Percentiles rank a stretch among this genome's conserved stretches.
phyloP scores from a whole-genome alignment of 1,140 invertebrate species.

The Drosophila ohnishii region DNA sequence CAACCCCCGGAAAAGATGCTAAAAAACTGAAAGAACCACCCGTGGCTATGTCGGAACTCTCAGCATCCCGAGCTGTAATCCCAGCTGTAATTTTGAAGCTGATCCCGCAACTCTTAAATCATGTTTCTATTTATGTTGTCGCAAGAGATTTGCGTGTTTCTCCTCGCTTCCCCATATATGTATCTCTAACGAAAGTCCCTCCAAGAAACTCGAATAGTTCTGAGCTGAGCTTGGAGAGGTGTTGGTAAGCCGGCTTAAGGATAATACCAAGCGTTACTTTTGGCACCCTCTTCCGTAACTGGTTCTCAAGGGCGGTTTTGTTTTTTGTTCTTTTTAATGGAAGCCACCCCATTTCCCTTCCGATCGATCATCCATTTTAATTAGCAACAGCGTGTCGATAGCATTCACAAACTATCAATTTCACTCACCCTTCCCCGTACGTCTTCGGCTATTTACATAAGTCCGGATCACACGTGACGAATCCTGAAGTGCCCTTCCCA shows the following conservation, averaged over 20 bases:
- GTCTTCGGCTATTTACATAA: slow-evolving; percentile 68
- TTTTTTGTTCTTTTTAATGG: slow-evolving; percentile 26
- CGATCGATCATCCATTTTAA: slow-evolving; percentile 82
- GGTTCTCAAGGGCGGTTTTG: slow-evolving; percentile 75
- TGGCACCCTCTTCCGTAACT: slow-evolving; percentile 20
- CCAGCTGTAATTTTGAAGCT: slow-evolving; percentile 79
- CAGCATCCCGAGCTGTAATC: slow-evolving; percentile 70
- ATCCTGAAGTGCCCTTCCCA: slow-evolving; percentile 67
- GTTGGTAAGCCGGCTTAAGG: slow-evolving; percentile 70
- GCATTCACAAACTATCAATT: slow-evolving; percentile 80
- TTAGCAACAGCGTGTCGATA: slow-evolving; percentile 81
- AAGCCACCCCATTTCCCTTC: slow-evolving; percentile 19
- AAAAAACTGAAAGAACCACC: slow-evolving; percentile 65
- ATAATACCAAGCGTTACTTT: slow-evolving; percentile 50
- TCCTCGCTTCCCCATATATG: slow-evolving; percentile 2
- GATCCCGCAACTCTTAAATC: slow-evolving; percentile 79
- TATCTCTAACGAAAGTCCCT: slow-evolving; percentile 34
- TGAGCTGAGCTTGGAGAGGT: slow-evolving; percentile 47
- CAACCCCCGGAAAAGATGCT: slow-evolving; percentile 49
- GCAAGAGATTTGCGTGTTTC: slow-evolving; percentile 77
- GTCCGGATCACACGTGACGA: slow-evolving; percentile 70
- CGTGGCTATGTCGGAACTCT: slow-evolving; percentile 55
- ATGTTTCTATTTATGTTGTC: slow-evolving; percentile 82
- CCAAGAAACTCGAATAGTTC: slow-evolving; percentile 10
- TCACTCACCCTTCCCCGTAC: slow-evolving; percentile 49